Evolutionary conservation across 2,113 vertebrate genomes (phyloP), one percentile per base, ranked within the genome.

Genomic region (Pithys albifrons): DNA sequence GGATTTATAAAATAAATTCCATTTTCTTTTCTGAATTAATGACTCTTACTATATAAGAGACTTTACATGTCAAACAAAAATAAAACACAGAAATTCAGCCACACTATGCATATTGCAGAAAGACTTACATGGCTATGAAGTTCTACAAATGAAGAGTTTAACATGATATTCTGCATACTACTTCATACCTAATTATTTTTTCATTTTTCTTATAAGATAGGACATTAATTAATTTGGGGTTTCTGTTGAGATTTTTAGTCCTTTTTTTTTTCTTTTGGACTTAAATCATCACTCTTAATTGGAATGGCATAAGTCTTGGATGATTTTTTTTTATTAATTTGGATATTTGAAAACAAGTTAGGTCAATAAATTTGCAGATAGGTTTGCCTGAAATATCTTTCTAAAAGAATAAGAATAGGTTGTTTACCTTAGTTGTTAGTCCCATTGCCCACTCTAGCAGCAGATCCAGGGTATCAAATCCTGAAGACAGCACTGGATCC

Each of bases 1-100:
- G 27, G 12, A 58, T 94, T 91, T 85, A 91, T 49, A 72, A 94
- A 91, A 95, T 46, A 85, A 39, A 76, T 62, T 91, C 6, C 57
- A 35, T 82, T 55, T 92, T 94, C 66, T 93, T 71, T 87, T 84
- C 73, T 77, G 58, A 84, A 59, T 96, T 84, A 3, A 33, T 3
- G 0, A 48, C 24, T 81, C 2, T 59, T 17, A 20, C 16, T 54
- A 8, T 49, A 23, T 66, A 52, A 28, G 64, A 91, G 2, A 41
- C 20, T 66, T 58, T 74, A 2, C 3, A n/a, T 33, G 19, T 70
- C 88, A 94, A 86, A 85, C 7, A 27, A 77, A 91, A 97, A 72
- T 65, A 92, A 96, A 71, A 23, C 28, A 12, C 9, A 58, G 69
- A 58, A 96, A 96, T 93, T 86, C 31, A 92, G 43, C 12, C 5